Base-by-base conservation (phyloP, 2,888 invertebrate genomes). In the Agriotes lineatus region DNA sequence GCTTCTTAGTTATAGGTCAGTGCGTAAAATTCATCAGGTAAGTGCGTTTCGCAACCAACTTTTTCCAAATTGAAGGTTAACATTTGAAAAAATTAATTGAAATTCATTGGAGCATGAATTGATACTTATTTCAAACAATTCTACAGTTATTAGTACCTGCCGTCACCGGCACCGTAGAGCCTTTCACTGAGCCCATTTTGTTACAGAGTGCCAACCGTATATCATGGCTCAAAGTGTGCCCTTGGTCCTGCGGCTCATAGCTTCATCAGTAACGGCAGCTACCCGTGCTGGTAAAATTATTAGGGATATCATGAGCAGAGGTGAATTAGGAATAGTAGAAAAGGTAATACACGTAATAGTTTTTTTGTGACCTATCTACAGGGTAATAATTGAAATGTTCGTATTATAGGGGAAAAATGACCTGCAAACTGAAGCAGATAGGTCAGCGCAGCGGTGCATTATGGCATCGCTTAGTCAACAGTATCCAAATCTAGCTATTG, bases 381-480 rank as follows among this genome's bases (percentile, higher is more conserved):
- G n/a, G n/a, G n/a, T n/a, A n/a, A n/a, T n/a, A n/a, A n/a, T n/a
- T n/a, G n/a, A n/a, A n/a, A n/a, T n/a, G n/a, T n/a, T n/a, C n/a
- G n/a, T n/a, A 19, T 37, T 81, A 59, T 78, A 93, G 91, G 96
- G 94, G 16, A 91, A 92, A 80, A 94, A 97, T 87, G 99, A 99
- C 85, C 88, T 96, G 44, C 99, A 99, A 88, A 99, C 99, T 2
- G 97, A 97, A 86, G 99, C 99, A 4, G 99, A 99, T 82, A 89
- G 99, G 73, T 93, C 95, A 22, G 97, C 97, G 0, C 98, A 99
- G 84, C 89, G 90, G 73, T 97, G 96, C 82, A 99, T 99, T 69
- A 90, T 97, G 69, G 92, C 94, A 19, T 96, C 97, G 1, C 86
- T 99, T 2, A 86, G 90, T 33, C 89, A 89, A 69, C 92, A 93